Base-by-base conservation (phyloP, 2,888 invertebrate genomes). In the Drosophila diplacantha region DNA sequence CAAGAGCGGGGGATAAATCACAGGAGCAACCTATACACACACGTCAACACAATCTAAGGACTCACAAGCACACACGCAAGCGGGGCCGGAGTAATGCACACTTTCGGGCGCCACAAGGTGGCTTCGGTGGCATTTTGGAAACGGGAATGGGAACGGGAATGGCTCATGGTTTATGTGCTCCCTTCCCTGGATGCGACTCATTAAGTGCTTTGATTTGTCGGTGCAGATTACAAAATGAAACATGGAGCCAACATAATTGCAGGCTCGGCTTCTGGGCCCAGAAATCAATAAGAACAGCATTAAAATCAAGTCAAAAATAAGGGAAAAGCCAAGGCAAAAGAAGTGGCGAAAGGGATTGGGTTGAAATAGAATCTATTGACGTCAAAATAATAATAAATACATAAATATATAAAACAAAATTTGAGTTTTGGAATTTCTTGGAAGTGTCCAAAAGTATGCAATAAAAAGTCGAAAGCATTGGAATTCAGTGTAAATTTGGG, bases 201-300 rank as follows among this genome's bases (percentile, higher is more conserved):
- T 62, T 60, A 43, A 62, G 51, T 61, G 61, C 62, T 35, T 34
- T 61, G 61, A 61, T 61, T 62, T 62, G 41, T 62, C 41, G 62
- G 62, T 61, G 29, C 22, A 66, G 61, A 67, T 71, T 67, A 50
- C 43, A 41, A 46, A 72, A 74, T 61, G 69, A 72, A 52, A 64
- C 67, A 74, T 69, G 64, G 58, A 59, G 64, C 69, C 46, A 12
- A 39, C 55, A 49, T 37, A 64, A 64, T 63, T 64, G 55, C 62
- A 24, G 29, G 20, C 60, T 18, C 18, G 29, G 18, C 18, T 22
- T 50, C 18, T 9, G 22, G 34, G 18, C 22, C 14, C 12, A 43
- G 12, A 59, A 57, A 59, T 44, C 44, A 44, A 37, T 31, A 5
- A 16, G 24, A 24, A 16, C 0, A 9, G 5, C n/a, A 43, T 39